Conservation (phyloP, 2,797 vertebrate species). For the Clarias laeviceps region DNA sequence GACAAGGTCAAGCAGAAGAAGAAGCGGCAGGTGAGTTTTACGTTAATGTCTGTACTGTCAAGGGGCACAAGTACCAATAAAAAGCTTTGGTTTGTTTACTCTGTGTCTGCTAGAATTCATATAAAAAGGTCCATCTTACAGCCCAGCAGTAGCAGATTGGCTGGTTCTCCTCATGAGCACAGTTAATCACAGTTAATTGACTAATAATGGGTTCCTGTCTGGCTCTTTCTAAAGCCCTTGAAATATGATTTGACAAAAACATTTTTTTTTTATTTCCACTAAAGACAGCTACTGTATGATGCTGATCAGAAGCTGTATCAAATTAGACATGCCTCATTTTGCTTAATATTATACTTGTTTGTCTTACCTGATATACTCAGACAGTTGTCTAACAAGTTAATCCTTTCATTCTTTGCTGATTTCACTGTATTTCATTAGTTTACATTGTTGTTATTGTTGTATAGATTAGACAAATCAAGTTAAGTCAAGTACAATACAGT, state of each 20-base stretch:
- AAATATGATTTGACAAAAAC: constrained; percentile 21
- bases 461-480: neutral
- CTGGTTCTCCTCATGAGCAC: constrained; percentile 6
- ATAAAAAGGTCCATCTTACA: neutral
- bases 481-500: neutral
- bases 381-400: neutral
- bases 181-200: constrained; percentile 15
- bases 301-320: neutral
- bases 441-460: neutral
- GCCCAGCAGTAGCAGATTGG: constrained; percentile 7
- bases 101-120: neutral
- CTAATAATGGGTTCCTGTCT: constrained; percentile 23
- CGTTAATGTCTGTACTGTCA: neutral
- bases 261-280: neutral
- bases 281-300: neutral
- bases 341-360: neutral
- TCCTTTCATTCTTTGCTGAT: neutral
- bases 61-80: neutral
- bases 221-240: neutral
- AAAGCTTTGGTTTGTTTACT: neutral
- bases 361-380: neutral
- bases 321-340: neutral
- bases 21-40: neutral
- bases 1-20: neutral
- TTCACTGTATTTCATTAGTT: neutral